Conservation (phyloP, 2,888 invertebrate species). For the Drosophila pullipes region DNA sequence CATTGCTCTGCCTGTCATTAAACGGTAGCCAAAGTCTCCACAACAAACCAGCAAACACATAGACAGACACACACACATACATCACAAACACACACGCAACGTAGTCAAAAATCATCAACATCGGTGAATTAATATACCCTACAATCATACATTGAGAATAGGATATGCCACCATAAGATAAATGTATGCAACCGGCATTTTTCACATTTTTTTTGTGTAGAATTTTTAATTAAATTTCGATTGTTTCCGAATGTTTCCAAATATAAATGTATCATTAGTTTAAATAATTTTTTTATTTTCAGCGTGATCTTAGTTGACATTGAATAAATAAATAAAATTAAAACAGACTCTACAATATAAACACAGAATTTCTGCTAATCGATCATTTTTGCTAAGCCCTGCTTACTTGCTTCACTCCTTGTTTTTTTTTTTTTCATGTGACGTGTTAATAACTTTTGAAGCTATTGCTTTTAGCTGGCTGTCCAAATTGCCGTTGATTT, state of each 20-base stretch:
- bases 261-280: not conserved
- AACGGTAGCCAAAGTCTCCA: slow-evolving; percentile 70
- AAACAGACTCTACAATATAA: no score
- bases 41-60: slow-evolving; percentile 11
- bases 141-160: not conserved
- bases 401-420: slow-evolving; percentile 15
- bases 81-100: slow-evolving; percentile 4
- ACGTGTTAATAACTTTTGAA: slow-evolving; percentile 75
- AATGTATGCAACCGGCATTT: no score
- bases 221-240: not conserved
- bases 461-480: slow-evolving; percentile 49
- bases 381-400: not conserved
- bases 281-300: no score
- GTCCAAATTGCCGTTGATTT: slow-evolving; percentile 77
- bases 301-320: no score
- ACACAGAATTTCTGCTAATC: slow-evolving; percentile 5
- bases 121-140: slow-evolving; percentile 38
- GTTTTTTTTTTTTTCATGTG: slow-evolving; percentile 28
- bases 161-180: not conserved
- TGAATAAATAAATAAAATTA: no score
- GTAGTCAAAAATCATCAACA: slow-evolving; percentile 58
- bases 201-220: not conserved
- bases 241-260: not conserved
- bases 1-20: slow-evolving; percentile 47
- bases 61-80: slow-evolving; percentile 11